Evolutionary conservation across 2,888 invertebrate genomes (phyloP).

Genomic region (Cremastinae sp.): DNA sequence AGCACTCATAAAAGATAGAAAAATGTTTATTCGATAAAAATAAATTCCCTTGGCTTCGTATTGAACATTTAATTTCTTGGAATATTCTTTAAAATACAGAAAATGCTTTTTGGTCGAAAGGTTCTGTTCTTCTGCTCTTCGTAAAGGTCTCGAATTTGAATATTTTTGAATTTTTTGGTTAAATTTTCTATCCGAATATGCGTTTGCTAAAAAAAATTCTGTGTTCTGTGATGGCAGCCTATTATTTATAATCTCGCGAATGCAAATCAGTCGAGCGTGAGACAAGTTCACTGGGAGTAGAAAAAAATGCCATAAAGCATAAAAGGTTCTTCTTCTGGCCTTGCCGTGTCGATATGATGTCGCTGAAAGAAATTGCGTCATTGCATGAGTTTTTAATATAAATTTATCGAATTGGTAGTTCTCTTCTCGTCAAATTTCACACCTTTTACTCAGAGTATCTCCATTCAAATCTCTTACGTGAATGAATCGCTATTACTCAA

Average conservation of each 20-base stretch:
- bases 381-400: conserved; percentile 23
- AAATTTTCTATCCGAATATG: conserved; percentile 3
- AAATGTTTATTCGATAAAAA: no score
- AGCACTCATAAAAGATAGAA: no score
- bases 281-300: conserved; percentile 27
- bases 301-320: conserved; percentile 28
- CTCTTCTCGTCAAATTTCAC: background rate
- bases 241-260: conserved; percentile 41
- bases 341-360: conserved; percentile 37
- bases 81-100: background rate
- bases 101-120: background rate
- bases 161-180: conserved; percentile 25
- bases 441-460: no score
- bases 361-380: conserved; percentile 43
- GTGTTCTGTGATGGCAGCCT: conserved; percentile 16
- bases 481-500: no score
- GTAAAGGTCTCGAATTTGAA: conserved; percentile 31
- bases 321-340: conserved; percentile 25
- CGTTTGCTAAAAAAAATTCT: conserved; percentile 23
- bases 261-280: conserved; percentile 40
- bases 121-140: background rate
- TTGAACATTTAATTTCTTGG: no score
- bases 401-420: background rate
- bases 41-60: no score
- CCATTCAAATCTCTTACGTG: no score